These are phyloP conservation scores for Pentalonia nigronervosa DNA, from an alignment of 1,140 invertebrate genomes.

Conservation along the genomic window DNA sequence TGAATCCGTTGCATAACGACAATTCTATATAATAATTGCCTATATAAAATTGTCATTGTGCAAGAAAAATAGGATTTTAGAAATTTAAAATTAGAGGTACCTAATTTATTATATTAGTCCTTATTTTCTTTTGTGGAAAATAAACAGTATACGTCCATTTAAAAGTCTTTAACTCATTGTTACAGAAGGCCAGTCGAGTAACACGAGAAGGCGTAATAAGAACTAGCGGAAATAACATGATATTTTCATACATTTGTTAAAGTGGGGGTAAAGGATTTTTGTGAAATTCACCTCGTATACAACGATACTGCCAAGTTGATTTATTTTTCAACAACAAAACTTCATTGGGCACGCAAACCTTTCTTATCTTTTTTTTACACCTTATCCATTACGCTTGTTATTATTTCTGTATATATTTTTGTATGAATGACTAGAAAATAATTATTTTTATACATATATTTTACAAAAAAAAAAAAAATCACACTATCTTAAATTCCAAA, in stretches of 20 bases:
- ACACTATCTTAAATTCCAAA: neutral
- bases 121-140: neutral
- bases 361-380: neutral
- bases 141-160: neutral
- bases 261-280: neutral
- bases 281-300: neutral
- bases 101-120: neutral
- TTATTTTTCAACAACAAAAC: neutral
- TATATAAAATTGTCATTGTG: too few species aligned
- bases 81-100: too few species aligned
- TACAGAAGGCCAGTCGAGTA: neutral
- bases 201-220: neutral
- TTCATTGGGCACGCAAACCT: neutral
- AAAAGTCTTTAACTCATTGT: neutral
- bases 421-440: neutral
- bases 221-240: neutral
- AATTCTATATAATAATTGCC: neutral
- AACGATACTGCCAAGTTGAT: neutral
- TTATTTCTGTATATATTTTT: conserved; percentile 1
- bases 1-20: neutral
- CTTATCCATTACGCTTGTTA: neutral
- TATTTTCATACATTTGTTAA: conserved; percentile 9
- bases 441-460: neutral
- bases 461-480: neutral
- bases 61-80: too few species aligned